Conservation (phyloP, 1,140 invertebrate species). For the Manduca sexta region DNA sequence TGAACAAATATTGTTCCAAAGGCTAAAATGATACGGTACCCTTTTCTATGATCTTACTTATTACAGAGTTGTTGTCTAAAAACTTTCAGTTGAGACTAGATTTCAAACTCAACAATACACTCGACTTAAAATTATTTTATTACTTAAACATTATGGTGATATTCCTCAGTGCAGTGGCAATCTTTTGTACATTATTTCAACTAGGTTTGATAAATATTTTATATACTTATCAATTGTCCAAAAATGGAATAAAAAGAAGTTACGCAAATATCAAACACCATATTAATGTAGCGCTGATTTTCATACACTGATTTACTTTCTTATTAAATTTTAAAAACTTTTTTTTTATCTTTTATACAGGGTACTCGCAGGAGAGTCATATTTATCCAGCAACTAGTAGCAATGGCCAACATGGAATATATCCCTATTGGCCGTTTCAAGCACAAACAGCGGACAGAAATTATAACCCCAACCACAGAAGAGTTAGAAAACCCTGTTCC, state of each 20-base stretch:
- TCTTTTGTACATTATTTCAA: background rate
- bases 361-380: background rate
- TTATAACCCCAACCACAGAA: constrained; percentile 2
- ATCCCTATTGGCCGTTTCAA: background rate
- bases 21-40: constrained; percentile 24
- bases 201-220: no score
- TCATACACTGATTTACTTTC: no score
- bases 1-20: constrained; percentile 32
- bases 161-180: background rate
- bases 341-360: constrained; percentile 1
- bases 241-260: no score
- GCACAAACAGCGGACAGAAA: background rate
- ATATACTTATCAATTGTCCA: no score
- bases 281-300: no score
- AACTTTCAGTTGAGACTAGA: background rate
- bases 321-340: no score
- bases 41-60: background rate
- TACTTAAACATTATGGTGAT: background rate
- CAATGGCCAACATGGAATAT: background rate
- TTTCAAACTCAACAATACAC: background rate
- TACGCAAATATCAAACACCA: no score
- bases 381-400: no score
- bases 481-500: constrained; percentile 8
- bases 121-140: background rate
- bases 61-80: background rate